Conservation (phyloP, 37 sponge, comb jelly and placozoan species). For the Chondrilla cf. caribensis region DNA sequence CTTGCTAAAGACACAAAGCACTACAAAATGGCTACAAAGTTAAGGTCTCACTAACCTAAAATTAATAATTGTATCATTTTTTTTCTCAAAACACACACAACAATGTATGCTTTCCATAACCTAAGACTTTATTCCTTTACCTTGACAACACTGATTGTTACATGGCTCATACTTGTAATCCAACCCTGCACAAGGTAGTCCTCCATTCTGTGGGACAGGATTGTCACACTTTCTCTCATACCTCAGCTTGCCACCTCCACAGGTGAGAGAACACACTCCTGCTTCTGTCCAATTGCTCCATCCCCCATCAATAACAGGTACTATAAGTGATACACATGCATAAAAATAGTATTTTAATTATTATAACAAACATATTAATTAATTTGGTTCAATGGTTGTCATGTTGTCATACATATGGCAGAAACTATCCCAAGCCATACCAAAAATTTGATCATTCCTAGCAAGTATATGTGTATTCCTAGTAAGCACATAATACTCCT, state of each 20-base stretch:
- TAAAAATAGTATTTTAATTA: too few species aligned
- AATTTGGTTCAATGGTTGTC: too few species aligned
- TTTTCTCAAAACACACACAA: too few species aligned
- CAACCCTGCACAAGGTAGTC: neutral
- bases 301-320: slow-evolving; percentile 5
- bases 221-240: slow-evolving; percentile 28
- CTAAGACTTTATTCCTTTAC: neutral
- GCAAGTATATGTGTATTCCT: neutral
- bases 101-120: too few species aligned
- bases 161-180: slow-evolving; percentile 20
- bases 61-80: too few species aligned
- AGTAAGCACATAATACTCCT: neutral
- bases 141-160: slow-evolving; percentile 16
- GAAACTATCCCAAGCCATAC: too few species aligned
- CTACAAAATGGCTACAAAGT: too few species aligned
- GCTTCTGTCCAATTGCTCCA: neutral
- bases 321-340: too few species aligned
- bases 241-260: slow-evolving; percentile 1
- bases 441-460: neutral
- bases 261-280: slow-evolving; percentile 7
- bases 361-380: too few species aligned
- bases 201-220: slow-evolving; percentile 22
- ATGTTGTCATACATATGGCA: too few species aligned
- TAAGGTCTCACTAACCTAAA: too few species aligned
- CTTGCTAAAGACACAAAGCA: too few species aligned